Conservation (phyloP, 2,888 invertebrate genomes). For the Drosophila picticornis region DNA sequence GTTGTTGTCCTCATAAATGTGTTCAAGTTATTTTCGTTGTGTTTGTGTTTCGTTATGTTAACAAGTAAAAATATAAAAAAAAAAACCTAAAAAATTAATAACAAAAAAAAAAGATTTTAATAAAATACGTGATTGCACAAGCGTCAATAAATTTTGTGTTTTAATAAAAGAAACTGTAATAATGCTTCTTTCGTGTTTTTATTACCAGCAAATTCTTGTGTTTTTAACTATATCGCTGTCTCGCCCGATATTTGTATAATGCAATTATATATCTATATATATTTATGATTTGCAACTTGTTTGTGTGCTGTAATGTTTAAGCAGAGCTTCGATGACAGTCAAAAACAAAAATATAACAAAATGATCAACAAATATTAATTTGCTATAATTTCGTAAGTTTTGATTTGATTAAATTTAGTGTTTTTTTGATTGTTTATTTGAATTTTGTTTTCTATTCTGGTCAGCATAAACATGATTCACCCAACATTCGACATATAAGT, state of each 20-base stretch:
- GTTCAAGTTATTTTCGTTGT: conserved; percentile 72
- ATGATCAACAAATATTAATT: conserved; percentile 51
- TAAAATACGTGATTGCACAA: conserved; percentile 20
- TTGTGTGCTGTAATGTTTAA: conserved; percentile 82
- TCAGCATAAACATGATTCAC: conserved; percentile 69
- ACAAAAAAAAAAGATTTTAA: conserved; percentile 17
- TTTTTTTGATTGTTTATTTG: conserved; percentile 16
- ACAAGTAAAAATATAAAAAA: conserved; percentile 23
- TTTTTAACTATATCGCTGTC: conserved; percentile 54
- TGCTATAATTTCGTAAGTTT: conserved; percentile 23
- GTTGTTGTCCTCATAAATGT: conserved; percentile 78
- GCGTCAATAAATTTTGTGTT: conserved; percentile 36
- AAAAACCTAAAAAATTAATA: conserved; percentile 12
- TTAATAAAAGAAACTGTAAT: conserved; percentile 39
- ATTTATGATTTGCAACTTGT: conserved; percentile 66
- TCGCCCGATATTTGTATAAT: conserved; percentile 55
- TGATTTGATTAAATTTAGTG: conserved; percentile 7
- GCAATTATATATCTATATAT: conserved; percentile 45
- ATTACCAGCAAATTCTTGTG: conserved; percentile 36
- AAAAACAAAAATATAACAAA: conserved; percentile 63
- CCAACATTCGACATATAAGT: conserved; percentile 67
- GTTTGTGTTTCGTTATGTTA: conserved; percentile 66
- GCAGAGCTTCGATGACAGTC: conserved; percentile 83
- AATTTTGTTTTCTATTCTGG: conserved; percentile 39
- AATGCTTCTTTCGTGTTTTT: conserved; percentile 45